phyloP scores from a whole-genome alignment of 2,888 invertebrate species.

The Lamellibrachia satsuma region DNA sequence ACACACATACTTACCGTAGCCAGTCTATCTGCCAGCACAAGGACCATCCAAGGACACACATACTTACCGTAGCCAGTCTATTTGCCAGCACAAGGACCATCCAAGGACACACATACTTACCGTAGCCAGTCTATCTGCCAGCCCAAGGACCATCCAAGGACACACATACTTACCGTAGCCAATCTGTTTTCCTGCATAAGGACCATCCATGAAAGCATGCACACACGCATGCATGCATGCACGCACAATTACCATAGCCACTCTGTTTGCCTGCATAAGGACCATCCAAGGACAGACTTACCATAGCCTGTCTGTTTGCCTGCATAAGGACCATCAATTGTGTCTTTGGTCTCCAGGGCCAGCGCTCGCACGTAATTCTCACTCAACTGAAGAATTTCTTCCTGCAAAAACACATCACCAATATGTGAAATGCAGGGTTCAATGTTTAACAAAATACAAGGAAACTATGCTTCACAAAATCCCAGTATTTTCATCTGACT shows the following conservation, averaged over 20 bases:
- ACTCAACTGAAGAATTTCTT: constrained; percentile 58
- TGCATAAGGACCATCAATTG: constrained; percentile 64
- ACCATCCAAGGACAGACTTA: neutral
- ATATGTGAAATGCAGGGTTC: neutral
- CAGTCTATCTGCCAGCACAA: too few species aligned
- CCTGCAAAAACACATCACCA: constrained; percentile 44
- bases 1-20: too few species aligned
- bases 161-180: neutral
- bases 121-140: too few species aligned
- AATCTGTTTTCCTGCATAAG: too few species aligned
- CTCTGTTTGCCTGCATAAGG: neutral
- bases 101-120: too few species aligned
- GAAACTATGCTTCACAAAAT: neutral
- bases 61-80: too few species aligned
- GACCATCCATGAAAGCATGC: too few species aligned
- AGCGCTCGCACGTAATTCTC: constrained; percentile 60
- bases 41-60: too few species aligned
- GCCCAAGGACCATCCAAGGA: neutral
- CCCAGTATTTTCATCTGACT: neutral
- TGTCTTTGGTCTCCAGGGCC: constrained; percentile 59
- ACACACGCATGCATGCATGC: too few species aligned
- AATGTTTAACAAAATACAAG: neutral
- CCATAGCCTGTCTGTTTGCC: constrained; percentile 58
- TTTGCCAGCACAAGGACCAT: too few species aligned
- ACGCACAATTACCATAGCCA: too few species aligned